Evolutionary conservation across 2,797 vertebrate species (phyloP), one percentile per base, ranked within the genome.

Genomic region (Darevskia nairensis): DNA sequence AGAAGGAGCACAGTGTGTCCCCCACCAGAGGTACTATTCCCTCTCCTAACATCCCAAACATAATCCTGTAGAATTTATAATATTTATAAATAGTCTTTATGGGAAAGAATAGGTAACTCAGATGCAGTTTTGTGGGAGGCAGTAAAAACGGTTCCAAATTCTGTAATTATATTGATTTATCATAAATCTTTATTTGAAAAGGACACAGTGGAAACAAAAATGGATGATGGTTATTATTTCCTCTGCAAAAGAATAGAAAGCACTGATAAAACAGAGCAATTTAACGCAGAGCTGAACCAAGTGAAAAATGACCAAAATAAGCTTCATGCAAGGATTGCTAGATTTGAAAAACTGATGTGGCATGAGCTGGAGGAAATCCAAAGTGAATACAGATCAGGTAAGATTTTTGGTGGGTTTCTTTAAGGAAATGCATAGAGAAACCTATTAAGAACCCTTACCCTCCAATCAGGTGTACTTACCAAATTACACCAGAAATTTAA

Each of bases 321-420:
- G 95, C 90, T 98, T 46, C 88, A 85, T 39, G 91, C 92, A 88
- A 97, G 94, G 91, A 94, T 98, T 64, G 91, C 46, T 78, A 96
- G 94, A 71, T 84, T 97, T 91, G 97, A 98, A 96, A 96, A 93
- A 84, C 91, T 92, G 90, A 94, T 98, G 71, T 96, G 96, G 94
- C 94, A 94, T 79, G 97, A 98, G 94, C 92, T 98, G 89, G 96
- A 98, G 93, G 96, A 97, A 96, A 97, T 98, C 91, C 97, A 97
- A 93, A 96, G 92, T 69, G 96, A 98, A 79, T 97, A 98, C 89
- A 97, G 97, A 95, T 96, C 97, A 97, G 97, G 98, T 98, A 91
- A 95, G 96, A 39, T 8, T 5, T 25, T 44, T 13, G 2, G n/a
- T 17, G 50, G 76, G 80, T 72, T 15, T 78, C 88, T 86, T 5